Base-by-base conservation (phyloP, 2,797 vertebrate species). In the Poecilia picta region DNA sequence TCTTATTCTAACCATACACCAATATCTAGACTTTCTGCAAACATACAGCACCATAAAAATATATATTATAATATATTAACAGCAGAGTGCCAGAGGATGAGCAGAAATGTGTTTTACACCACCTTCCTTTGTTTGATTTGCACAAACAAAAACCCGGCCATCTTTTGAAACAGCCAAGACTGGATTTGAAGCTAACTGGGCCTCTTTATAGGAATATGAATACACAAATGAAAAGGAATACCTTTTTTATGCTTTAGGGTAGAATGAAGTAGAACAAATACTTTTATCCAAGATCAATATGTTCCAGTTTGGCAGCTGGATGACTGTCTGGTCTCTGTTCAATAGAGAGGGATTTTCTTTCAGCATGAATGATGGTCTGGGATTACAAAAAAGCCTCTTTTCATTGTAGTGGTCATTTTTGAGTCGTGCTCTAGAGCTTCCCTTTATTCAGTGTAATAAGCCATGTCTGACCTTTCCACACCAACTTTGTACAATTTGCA, bases 311-410 rank as follows among this genome's bases (percentile, higher is more conserved):
- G 39, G 55, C 16, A 1, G 76, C 12, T 8, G 12, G 74, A 41
- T 18, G 20, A 66, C 12, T 51, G 41, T 74, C 23, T 71, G 68
- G 68, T 71, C 43, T 76, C 74, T 47, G 59, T 72, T 49, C 43
- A 45, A 28, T 16, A 45, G 43, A 28, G 10, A 71, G 12, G 13
- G 68, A 71, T 71, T 47, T 75, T 72, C 45, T 64, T 5, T 2
- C 0, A 36, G 62, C 70, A 77, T 78, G 36, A 78, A 76, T 51
- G n/a, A 55, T 83, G 79, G 85, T 91, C 87, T 89, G 84, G 75
- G 75, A 4, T 75, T 5, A 83, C 74, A 83, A 47, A 77, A 73
- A 74, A 81, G 64, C 36, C 76, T 41, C 64, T 0, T 72, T 66
- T 73, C 46, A 28, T 75, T 75, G 82, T 81, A 83, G 81, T 59